Conservation (phyloP, 2,888 invertebrate species). For the Drosophila leonis region DNA sequence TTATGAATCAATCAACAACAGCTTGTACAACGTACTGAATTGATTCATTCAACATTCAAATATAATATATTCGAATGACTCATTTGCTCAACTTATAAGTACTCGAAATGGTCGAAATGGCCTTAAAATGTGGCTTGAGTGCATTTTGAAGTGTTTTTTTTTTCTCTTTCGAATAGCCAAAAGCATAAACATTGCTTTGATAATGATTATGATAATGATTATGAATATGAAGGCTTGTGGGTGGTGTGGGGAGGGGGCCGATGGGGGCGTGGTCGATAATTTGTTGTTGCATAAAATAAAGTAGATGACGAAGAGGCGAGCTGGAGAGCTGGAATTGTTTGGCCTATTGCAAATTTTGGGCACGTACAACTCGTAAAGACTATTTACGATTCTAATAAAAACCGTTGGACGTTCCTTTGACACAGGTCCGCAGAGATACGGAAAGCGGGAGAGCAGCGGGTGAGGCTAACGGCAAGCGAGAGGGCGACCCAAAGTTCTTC, state of each 20-base stretch:
- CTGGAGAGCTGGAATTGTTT: conserved; percentile 44
- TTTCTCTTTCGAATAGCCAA: not conserved
- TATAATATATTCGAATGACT: conserved; percentile 1
- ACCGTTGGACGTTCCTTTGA: conserved; percentile 63
- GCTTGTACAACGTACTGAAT: not conserved
- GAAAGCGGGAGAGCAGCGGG: not conserved
- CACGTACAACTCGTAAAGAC: conserved; percentile 80
- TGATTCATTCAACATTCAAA: not conserved
- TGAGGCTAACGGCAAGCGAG: not conserved
- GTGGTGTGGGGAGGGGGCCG: not conserved
- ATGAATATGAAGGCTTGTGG: conserved; percentile 63
- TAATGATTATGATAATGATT: conserved; percentile 68
- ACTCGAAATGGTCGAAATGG: not conserved
- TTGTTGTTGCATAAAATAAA: conserved; percentile 59
- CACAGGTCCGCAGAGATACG: conserved; percentile 38
- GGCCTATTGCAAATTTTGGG: conserved; percentile 80
- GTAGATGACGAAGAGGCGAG: conserved; percentile 5
- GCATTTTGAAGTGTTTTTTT: conserved; percentile 21
- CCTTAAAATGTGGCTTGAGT: conserved; percentile 17
- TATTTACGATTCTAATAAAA: conserved; percentile 81
- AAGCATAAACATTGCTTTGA: conserved; percentile 69
- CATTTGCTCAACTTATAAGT: conserved; percentile 4
- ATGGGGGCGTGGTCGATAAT: conserved; percentile 63
- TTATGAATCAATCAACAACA: not conserved
- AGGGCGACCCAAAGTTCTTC: conserved; percentile 10